A percentile compares a stretch with the other conserved stretches of the same genome.
phyloP scores from a whole-genome alignment of 2,797 vertebrate species.

The Lates japonicus region DNA sequence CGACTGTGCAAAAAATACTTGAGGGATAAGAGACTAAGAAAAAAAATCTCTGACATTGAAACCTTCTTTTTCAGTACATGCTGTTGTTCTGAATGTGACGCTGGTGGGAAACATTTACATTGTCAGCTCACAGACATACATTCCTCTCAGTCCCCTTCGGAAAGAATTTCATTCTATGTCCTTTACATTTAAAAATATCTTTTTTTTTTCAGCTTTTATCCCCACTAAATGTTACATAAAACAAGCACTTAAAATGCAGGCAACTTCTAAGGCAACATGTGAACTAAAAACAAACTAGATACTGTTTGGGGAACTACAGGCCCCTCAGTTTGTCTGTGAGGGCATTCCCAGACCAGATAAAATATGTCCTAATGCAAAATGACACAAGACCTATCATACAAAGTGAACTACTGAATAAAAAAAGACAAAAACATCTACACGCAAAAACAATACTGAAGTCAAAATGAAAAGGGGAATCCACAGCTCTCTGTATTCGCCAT shows the following conservation, averaged over 20 bases:
- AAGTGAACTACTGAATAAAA: slow-evolving; percentile 71
- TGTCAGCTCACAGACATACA: slow-evolving; percentile 58
- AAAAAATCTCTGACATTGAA: slow-evolving; percentile 46
- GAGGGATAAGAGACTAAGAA: slow-evolving; percentile 35
- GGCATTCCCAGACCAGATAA: slow-evolving; percentile 62
- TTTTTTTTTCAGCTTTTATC: slow-evolving; percentile 34
- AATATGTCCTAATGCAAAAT: slow-evolving; percentile 63
- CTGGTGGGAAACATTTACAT: slow-evolving; percentile 56
- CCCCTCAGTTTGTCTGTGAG: slow-evolving; percentile 45
- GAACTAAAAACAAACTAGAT: slow-evolving; percentile 83
- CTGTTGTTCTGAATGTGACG: slow-evolving; percentile 47
- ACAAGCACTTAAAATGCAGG: slow-evolving; percentile 85
- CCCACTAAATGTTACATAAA: slow-evolving; percentile 72
- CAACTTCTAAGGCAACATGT: slow-evolving; percentile 88
- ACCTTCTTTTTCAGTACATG: slow-evolving; percentile 53
- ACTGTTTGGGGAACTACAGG: slow-evolving; percentile 52
- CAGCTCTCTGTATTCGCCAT: slow-evolving; percentile 44
- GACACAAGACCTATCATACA: slow-evolving; percentile 64
- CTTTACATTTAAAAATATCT: slow-evolving; percentile 57
- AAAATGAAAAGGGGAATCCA: slow-evolving; percentile 64
- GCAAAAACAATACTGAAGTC: slow-evolving; percentile 76
- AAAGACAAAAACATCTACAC: slow-evolving; percentile 76
- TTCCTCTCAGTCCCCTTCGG: slow-evolving; percentile 22
- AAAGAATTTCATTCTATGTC: slow-evolving; percentile 62
- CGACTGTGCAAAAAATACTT: slow-evolving; percentile 81